Conservation (phyloP, 2,888 invertebrate species). For the Cosmia pyralina region DNA sequence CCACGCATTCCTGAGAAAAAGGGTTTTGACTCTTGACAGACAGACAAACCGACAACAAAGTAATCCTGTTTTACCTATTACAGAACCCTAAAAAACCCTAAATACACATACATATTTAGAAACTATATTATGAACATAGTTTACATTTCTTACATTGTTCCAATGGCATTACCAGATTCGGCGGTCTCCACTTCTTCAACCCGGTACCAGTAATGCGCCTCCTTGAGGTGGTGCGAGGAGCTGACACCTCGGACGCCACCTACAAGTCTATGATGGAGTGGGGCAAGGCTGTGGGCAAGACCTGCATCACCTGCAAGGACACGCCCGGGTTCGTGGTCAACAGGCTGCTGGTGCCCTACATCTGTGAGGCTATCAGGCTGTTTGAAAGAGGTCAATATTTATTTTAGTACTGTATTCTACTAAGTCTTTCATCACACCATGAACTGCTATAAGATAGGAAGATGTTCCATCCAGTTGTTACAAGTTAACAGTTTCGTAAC, state of each 20-base stretch:
- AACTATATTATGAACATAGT: neutral
- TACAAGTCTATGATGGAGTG: slow-evolving; percentile 93
- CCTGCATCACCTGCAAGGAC: slow-evolving; percentile 96
- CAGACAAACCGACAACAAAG: too few relatives aligned
- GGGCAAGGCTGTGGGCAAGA: slow-evolving; percentile 95
- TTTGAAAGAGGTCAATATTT: slow-evolving; percentile 93
- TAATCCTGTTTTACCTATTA: too few relatives aligned
- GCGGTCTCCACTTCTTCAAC: slow-evolving; percentile 97
- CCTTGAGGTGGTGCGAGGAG: slow-evolving; percentile 94
- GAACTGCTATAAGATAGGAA: neutral
- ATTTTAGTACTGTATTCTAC: too few relatives aligned
- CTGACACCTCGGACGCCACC: slow-evolving; percentile 94
- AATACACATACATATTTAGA: too few relatives aligned
- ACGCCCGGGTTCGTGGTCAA: slow-evolving; percentile 98
- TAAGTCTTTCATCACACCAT: neutral
- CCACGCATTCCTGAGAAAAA: too few relatives aligned
- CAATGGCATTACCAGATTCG: slow-evolving; percentile 86
- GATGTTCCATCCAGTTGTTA: neutral
- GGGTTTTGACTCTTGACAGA: too few relatives aligned
- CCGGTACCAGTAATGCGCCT: slow-evolving; percentile 97
- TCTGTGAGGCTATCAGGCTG: slow-evolving; percentile 95
- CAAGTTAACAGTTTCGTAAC: neutral
- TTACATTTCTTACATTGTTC: neutral
- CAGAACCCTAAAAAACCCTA: too few relatives aligned
- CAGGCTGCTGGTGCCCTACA: slow-evolving; percentile 95